A percentile compares a stretch with the other conserved stretches of the same genome.
These are phyloP conservation scores for Plebejus anna DNA, from an alignment of 2,888 invertebrate species.

Conservation along the genomic window DNA sequence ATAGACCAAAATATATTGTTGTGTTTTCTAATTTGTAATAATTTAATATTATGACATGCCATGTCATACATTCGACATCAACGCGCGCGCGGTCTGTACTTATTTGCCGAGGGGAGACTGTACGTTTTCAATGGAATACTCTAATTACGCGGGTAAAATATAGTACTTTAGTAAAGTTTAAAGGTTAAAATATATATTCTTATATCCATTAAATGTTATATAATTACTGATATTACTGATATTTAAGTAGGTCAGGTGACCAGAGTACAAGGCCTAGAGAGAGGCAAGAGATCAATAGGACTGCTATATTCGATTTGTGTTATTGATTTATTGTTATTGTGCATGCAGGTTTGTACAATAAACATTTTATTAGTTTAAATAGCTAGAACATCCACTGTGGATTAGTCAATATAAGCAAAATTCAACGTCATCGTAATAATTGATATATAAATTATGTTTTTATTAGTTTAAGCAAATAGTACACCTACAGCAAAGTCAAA, in stretches of 20 bases:
- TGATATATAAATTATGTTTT: not conserved
- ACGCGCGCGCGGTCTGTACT: not conserved
- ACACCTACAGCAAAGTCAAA: too few relatives aligned
- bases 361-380: not conserved
- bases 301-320: not conserved
- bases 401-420: too few relatives aligned
- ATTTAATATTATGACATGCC: not conserved
- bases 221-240: not conserved
- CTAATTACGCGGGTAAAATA: too few relatives aligned
- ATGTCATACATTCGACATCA: not conserved
- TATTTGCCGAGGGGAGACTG: not conserved
- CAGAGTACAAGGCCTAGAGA: constrained; percentile 5
- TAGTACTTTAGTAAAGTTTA: too few relatives aligned
- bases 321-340: not conserved
- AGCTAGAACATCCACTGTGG: too few relatives aligned
- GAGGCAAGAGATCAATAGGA: constrained; percentile 3
- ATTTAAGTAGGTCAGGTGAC: not conserved
- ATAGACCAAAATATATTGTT: not conserved
- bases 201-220: not conserved
- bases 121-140: too few relatives aligned
- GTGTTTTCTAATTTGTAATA: not conserved
- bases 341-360: not conserved
- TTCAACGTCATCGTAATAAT: too few relatives aligned
- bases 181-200: not conserved
- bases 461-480: not conserved